Evolutionary conservation across 2,888 invertebrate genomes (phyloP).

Genomic region (Koerneria pararmatus): DNA sequence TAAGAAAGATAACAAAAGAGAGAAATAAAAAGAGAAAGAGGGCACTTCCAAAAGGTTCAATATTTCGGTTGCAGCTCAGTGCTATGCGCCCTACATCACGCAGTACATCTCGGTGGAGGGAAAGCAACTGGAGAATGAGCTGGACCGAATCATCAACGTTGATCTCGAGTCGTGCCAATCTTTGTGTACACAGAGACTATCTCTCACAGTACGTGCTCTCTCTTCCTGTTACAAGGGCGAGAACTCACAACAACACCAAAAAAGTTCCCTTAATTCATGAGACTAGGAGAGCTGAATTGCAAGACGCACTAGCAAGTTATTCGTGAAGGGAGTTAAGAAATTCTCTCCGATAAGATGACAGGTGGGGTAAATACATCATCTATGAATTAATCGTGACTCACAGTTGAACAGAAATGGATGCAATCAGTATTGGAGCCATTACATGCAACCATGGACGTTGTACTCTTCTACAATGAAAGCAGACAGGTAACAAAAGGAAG

Average conservation of each 20-base stretch:
- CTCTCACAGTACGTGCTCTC: conserved; percentile 37
- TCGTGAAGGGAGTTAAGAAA: no score
- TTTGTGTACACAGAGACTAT: conserved; percentile 55
- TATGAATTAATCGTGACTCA: neutral
- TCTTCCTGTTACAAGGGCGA: no score
- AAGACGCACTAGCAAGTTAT: no score
- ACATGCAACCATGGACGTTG: no score
- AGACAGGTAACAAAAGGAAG: neutral
- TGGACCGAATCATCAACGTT: conserved; percentile 52
- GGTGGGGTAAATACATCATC: no score
- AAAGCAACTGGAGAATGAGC: conserved; percentile 49
- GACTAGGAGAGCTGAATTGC: no score
- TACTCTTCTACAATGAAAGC: conserved; percentile 3
- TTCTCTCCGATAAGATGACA: no score
- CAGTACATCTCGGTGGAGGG: conserved; percentile 59
- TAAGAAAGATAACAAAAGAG: no score
- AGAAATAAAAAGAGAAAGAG: no score
- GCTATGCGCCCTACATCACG: conserved; percentile 58
- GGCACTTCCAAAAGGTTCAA: no score
- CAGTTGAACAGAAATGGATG: neutral
- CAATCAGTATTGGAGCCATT: neutral
- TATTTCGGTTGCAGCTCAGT: conserved; percentile 49
- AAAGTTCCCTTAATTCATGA: no score
- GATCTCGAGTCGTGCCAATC: conserved; percentile 53
- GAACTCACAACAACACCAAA: no score